These are phyloP conservation scores for Pseudachorutes palmiensis DNA, from an alignment of 1,140 invertebrate genomes.

Conservation along the genomic window DNA sequence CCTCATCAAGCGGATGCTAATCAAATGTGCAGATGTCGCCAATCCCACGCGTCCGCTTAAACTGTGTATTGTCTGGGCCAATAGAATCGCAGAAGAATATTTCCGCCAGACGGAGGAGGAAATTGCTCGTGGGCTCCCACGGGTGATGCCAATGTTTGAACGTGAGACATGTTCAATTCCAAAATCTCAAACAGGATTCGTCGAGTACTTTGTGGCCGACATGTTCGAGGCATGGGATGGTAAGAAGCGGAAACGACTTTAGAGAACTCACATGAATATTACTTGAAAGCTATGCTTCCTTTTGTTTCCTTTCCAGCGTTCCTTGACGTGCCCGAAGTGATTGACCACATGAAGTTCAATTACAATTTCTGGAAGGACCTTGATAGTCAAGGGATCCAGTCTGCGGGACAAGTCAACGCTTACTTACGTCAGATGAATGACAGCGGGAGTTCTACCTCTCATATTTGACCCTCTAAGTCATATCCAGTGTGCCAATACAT, in stretches of 20 bases:
- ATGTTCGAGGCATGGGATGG: constrained; percentile 97
- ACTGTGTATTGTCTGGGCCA: constrained; percentile 79
- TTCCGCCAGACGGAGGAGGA: constrained; percentile 88
- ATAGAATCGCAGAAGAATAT: constrained; percentile 79
- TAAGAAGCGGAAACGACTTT: constrained; percentile 51
- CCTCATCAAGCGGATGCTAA: constrained; percentile 85
- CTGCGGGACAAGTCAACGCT: constrained; percentile 21
- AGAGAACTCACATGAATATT: too few relatives aligned
- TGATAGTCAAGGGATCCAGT: constrained; percentile 39
- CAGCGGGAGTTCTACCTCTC: not conserved
- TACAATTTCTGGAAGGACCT: constrained; percentile 82
- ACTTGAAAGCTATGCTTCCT: not conserved
- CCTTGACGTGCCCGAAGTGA: constrained; percentile 82
- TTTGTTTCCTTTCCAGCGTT: constrained; percentile 48
- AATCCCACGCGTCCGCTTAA: constrained; percentile 79
- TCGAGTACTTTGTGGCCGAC: constrained; percentile 91
- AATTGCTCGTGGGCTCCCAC: constrained; percentile 67
- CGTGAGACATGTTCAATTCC: constrained; percentile 85
- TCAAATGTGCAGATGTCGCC: constrained; percentile 93
- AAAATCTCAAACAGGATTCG: constrained; percentile 91
- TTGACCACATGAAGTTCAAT: constrained; percentile 71
- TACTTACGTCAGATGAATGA: constrained; percentile 3
- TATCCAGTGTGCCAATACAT: constrained; percentile 9
- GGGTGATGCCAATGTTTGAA: constrained; percentile 96
- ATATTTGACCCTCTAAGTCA: constrained; percentile 1